Conservation (phyloP, 2,113 vertebrate species). For the Callorhinus ursinus region DNA sequence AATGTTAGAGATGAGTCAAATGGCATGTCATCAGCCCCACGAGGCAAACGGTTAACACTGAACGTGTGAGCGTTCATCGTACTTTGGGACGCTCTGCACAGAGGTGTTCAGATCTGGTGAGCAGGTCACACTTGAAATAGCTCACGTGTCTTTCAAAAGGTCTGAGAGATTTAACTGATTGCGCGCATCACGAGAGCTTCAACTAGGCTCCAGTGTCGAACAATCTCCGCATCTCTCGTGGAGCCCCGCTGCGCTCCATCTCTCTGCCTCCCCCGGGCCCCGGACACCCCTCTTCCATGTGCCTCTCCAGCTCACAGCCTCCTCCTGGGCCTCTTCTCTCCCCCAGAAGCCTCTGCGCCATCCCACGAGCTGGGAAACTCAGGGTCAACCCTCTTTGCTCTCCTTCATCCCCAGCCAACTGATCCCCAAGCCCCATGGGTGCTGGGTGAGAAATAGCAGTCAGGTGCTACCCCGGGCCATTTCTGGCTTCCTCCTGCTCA, state of each 20-base stretch:
- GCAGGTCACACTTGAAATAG: conserved; percentile 22
- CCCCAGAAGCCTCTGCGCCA: not conserved
- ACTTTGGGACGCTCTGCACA: not conserved
- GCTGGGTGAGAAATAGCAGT: not conserved
- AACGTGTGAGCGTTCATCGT: not conserved
- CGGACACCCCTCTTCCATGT: not conserved
- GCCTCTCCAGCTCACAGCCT: not conserved
- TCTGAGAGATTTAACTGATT: not conserved
- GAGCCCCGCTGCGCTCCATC: not conserved
- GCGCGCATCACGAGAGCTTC: not conserved
- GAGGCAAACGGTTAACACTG: not conserved
- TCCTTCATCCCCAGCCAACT: not conserved
- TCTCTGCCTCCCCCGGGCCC: not conserved
- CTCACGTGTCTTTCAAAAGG: not conserved
- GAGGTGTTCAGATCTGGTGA: not conserved
- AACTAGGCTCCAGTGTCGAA: not conserved
- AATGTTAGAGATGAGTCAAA: not conserved
- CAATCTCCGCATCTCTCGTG: not conserved
- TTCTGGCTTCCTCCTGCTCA: not conserved
- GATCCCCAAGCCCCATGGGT: not conserved
- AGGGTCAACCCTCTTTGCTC: not conserved
- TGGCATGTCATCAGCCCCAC: not conserved
- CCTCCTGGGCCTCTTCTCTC: not conserved
- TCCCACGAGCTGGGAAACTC: not conserved
- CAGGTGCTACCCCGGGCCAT: too few relatives aligned